A percentile compares a stretch with the other conserved stretches of the same genome.
Evolutionary conservation across 2,113 vertebrate species (phyloP).

Genomic region (Plestiodon gilberti): DNA sequence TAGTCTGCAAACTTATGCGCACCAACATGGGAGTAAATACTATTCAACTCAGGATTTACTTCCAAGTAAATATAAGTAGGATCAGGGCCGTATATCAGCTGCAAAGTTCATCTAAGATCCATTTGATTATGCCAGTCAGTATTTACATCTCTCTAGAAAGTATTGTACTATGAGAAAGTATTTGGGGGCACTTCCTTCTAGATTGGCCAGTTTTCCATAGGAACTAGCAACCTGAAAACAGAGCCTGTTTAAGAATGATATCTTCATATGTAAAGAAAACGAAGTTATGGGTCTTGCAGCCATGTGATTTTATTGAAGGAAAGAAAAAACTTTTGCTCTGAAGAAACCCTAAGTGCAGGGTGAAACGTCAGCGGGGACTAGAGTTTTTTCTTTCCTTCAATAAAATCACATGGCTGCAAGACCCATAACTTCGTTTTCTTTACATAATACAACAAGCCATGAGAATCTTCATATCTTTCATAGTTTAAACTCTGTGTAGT

Average conservation of each 20-base stretch:
- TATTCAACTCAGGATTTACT: background rate
- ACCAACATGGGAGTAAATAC: background rate
- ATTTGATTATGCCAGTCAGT: background rate
- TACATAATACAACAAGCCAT: too few species aligned
- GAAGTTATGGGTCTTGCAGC: too few species aligned
- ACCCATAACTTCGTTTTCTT: too few species aligned
- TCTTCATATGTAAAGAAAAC: too few species aligned
- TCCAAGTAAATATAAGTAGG: background rate
- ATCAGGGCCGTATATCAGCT: background rate
- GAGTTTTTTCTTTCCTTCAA: too few species aligned
- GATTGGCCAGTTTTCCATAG: background rate
- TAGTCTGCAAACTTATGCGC: background rate
- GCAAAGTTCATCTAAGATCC: background rate
- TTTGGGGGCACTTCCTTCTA: background rate
- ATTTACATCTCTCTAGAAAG: background rate
- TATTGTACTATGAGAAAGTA: constrained; percentile 1
- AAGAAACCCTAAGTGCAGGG: too few species aligned
- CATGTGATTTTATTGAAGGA: too few species aligned
- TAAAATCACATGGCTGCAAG: too few species aligned
- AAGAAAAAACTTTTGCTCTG: too few species aligned
- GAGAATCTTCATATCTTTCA: too few species aligned
- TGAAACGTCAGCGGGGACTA: too few species aligned
- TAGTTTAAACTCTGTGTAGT: background rate
- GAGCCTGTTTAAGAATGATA: background rate
- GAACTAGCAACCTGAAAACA: background rate